phyloP scores from a whole-genome alignment of 2,797 vertebrate genomes.

The Phrynocephalus forsythii region DNA sequence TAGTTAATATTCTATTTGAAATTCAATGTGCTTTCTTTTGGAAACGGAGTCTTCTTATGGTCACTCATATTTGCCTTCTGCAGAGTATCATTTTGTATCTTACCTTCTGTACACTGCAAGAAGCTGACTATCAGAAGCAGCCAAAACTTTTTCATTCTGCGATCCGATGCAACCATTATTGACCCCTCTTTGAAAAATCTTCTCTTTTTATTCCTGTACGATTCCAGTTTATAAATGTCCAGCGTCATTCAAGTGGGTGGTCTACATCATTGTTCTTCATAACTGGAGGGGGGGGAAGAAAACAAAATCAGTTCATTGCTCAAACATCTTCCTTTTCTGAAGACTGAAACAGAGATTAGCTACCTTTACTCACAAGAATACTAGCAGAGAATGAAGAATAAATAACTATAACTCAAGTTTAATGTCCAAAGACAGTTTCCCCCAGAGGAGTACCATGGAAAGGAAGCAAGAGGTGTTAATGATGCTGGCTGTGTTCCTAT shows the following conservation, averaged over 20 bases:
- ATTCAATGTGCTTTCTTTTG: background rate
- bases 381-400: background rate
- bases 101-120: slow-evolving; percentile 94
- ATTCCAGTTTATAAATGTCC: slow-evolving; percentile 89
- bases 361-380: slow-evolving; percentile 27
- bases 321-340: background rate
- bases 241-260: slow-evolving; percentile 85
- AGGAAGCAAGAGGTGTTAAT: slow-evolving; percentile 20
- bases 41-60: background rate
- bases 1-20: background rate
- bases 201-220: slow-evolving; percentile 89
- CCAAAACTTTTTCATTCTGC: slow-evolving; percentile 95
- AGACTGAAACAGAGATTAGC: slow-evolving; percentile 6
- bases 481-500: slow-evolving; percentile 11
- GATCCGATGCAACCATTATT: slow-evolving; percentile 94
- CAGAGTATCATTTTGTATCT: slow-evolving; percentile 64
- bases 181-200: slow-evolving; percentile 79
- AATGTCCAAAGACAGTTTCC: slow-evolving; percentile 36
- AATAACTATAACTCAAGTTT: slow-evolving; percentile 11
- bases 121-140: slow-evolving; percentile 93
- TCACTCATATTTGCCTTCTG: background rate
- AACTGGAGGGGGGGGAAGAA: slow-evolving; percentile 79
- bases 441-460: slow-evolving; percentile 1
- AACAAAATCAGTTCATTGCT: slow-evolving; percentile 54
- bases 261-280: slow-evolving; percentile 90